Evolutionary conservation across 2,888 invertebrate species (phyloP).

Genomic region (Bombylius major): DNA sequence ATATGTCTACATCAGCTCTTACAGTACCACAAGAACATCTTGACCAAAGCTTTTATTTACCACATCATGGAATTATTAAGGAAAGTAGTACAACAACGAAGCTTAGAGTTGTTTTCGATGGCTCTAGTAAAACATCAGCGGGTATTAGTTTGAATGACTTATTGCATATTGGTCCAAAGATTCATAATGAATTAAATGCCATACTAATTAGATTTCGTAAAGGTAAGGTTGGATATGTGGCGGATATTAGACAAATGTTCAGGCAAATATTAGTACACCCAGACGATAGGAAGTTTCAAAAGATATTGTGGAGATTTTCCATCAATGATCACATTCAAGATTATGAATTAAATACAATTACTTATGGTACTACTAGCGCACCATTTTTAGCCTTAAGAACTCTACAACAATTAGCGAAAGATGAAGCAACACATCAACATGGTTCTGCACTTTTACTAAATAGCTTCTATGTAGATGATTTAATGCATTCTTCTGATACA

Average conservation of each 20-base stretch:
- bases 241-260: conserved; percentile 11
- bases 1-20: not conserved
- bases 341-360: conserved; percentile 5
- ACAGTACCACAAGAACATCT: not conserved
- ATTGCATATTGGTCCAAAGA: conserved; percentile 1
- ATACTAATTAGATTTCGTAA: conserved; percentile 5
- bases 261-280: conserved; percentile 4
- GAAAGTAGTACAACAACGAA: conserved; percentile 4
- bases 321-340: not conserved
- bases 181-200: conserved; percentile 4
- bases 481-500: conserved; percentile 1
- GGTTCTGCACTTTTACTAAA: conserved; percentile 1
- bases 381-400: conserved; percentile 6
- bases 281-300: conserved; percentile 4
- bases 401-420: conserved; percentile 2
- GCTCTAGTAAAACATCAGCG: not conserved
- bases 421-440: conserved; percentile 4
- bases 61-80: conserved; percentile 7
- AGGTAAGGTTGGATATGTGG: not conserved
- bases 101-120: conserved; percentile 4
- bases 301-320: conserved; percentile 7
- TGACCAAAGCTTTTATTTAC: conserved; percentile 1
- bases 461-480: conserved; percentile 12
- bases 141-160: conserved; percentile 3
- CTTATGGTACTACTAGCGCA: conserved; percentile 6